phyloP scores from a whole-genome alignment of 1,140 invertebrate species.

The Ceratina calcarata region DNA sequence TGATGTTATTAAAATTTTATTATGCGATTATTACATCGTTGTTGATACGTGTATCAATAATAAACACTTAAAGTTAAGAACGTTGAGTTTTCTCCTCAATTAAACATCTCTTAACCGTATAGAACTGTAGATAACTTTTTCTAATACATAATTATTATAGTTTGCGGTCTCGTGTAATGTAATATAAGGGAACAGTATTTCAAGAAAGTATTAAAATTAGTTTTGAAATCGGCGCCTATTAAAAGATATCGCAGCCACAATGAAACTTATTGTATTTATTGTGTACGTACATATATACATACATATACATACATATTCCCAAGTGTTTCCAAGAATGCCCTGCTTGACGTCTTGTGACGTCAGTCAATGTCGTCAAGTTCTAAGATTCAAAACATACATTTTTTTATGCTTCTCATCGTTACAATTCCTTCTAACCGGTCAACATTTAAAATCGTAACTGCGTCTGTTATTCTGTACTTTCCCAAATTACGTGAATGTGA shows the following conservation, averaged over 20 bases:
- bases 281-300: too few species aligned
- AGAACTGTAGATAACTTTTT: too few species aligned
- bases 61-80: conserved; percentile 50
- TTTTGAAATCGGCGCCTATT: conserved; percentile 44
- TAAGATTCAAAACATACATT: not conserved
- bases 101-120: not conserved
- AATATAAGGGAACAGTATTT: too few species aligned
- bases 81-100: not conserved
- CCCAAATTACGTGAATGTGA: not conserved
- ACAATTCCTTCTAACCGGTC: not conserved
- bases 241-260: conserved; percentile 11
- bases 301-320: too few species aligned
- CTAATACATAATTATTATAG: too few species aligned
- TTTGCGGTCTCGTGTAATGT: too few species aligned
- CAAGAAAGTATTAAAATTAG: not conserved
- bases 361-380: conserved; percentile 40
- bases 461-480: not conserved
- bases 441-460: not conserved
- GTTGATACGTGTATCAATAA: conserved; percentile 63
- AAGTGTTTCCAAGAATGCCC: conserved; percentile 62
- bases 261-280: conserved; percentile 14
- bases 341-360: conserved; percentile 62
- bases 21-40: conserved; percentile 59
- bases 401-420: not conserved
- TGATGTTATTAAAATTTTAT: conserved; percentile 62